Evolutionary conservation across 1,140 invertebrate genomes (phyloP).

Genomic region (Tetragnatha versicolor): DNA sequence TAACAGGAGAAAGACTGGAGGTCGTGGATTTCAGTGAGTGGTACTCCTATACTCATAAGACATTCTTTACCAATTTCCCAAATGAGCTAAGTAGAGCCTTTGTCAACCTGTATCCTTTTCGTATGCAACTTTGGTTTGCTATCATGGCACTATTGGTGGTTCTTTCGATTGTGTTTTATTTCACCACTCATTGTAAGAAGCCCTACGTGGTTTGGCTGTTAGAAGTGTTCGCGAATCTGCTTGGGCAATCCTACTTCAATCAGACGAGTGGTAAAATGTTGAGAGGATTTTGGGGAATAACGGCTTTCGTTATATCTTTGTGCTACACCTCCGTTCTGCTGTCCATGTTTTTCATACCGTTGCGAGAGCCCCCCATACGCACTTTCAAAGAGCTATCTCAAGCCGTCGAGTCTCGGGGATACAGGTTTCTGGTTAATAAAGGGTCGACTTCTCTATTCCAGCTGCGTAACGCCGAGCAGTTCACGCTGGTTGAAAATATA

Average conservation of each 20-base stretch:
- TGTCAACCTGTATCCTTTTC: background rate
- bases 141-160: background rate
- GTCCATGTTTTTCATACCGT: background rate
- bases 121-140: background rate
- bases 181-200: too few species aligned
- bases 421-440: background rate
- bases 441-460: background rate
- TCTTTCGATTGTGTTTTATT: background rate
- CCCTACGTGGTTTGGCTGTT: background rate
- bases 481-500: background rate
- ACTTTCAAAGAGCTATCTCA: background rate
- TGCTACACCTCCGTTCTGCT: background rate
- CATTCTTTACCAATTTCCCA: background rate
- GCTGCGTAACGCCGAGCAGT: background rate
- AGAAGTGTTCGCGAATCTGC: background rate
- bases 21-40: background rate
- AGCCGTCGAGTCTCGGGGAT: background rate
- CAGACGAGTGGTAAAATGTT: background rate
- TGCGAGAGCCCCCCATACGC: background rate
- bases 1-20: background rate
- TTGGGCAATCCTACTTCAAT: background rate
- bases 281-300: background rate
- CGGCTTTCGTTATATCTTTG: background rate
- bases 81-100: too few species aligned
- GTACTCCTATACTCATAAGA: background rate